Evolutionary conservation across 1,140 invertebrate genomes (phyloP).

Genomic region (Pemphigus obesinymphae): DNA sequence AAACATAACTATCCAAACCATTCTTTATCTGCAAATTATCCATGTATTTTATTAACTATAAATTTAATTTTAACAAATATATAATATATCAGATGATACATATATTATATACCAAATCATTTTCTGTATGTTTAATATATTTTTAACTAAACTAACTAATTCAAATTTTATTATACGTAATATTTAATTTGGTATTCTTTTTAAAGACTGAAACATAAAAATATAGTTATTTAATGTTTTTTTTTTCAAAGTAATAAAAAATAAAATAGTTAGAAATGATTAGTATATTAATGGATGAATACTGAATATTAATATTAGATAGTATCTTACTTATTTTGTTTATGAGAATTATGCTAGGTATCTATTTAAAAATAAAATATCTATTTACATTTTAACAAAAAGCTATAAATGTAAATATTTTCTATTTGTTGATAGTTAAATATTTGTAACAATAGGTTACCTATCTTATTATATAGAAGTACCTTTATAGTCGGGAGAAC

Average conservation of each 20-base stretch:
- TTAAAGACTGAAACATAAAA: not conserved
- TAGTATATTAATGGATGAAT: not conserved
- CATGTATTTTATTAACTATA: not conserved
- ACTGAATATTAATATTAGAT: not conserved
- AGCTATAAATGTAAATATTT: not conserved
- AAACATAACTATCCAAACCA: not conserved
- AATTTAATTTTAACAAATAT: not conserved
- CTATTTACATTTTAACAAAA: not conserved
- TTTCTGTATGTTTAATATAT: not conserved
- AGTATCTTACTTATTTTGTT: not conserved
- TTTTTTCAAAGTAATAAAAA: not conserved
- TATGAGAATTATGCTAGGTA: too few species aligned
- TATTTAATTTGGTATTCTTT: not conserved
- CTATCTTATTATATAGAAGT: not conserved
- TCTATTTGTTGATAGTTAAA: not conserved
- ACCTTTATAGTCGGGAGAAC: too few species aligned
- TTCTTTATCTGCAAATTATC: not conserved
- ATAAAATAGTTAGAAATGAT: not conserved
- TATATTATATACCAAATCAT: too few species aligned
- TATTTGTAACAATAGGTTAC: not conserved
- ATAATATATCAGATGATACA: too few species aligned
- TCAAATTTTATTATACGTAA: not conserved
- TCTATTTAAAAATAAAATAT: not conserved
- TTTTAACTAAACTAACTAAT: not conserved
- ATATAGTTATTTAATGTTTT: not conserved